Evolutionary conservation across 2,113 vertebrate species (phyloP).

Genomic region (Pollachius pollachius): DNA sequence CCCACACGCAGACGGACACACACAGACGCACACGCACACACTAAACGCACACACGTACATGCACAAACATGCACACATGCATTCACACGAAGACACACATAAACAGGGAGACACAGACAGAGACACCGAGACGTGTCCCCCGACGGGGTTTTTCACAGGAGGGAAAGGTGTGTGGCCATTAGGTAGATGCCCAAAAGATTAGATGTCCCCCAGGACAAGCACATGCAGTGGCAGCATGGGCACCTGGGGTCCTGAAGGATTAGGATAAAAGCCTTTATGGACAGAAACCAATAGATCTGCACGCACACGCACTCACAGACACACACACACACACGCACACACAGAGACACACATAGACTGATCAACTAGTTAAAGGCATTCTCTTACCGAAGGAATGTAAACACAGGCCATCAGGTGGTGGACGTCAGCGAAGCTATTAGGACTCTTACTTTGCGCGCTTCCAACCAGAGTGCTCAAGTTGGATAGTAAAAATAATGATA

Average conservation of each 20-base stretch:
- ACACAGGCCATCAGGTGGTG: not conserved
- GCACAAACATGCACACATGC: not conserved
- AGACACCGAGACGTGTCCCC: slow-evolving; percentile 28
- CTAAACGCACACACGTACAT: slow-evolving; percentile 17
- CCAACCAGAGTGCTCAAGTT: no score
- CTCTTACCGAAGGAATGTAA: slow-evolving; percentile 35
- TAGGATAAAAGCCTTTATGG: slow-evolving; percentile 47
- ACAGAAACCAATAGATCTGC: slow-evolving; percentile 26
- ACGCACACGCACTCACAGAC: no score
- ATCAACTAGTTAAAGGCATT: slow-evolving; percentile 7
- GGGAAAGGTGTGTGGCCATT: slow-evolving; percentile 5
- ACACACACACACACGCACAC: no score
- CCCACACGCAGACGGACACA: not conserved
- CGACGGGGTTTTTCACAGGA: slow-evolving; percentile 3
- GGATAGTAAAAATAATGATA: no score
- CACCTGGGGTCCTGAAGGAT: slow-evolving; percentile 13
- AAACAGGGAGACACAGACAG: not conserved
- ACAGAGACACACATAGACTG: not conserved
- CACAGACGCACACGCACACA: slow-evolving; percentile 11
- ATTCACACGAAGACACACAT: not conserved
- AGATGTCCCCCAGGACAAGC: slow-evolving; percentile 31
- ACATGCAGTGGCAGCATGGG: not conserved
- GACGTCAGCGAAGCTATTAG: no score
- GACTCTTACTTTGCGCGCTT: no score
- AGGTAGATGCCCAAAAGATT: slow-evolving; percentile 12